Evolutionary conservation across 2,888 invertebrate species (phyloP).

Genomic region (Orgyia antiqua): DNA sequence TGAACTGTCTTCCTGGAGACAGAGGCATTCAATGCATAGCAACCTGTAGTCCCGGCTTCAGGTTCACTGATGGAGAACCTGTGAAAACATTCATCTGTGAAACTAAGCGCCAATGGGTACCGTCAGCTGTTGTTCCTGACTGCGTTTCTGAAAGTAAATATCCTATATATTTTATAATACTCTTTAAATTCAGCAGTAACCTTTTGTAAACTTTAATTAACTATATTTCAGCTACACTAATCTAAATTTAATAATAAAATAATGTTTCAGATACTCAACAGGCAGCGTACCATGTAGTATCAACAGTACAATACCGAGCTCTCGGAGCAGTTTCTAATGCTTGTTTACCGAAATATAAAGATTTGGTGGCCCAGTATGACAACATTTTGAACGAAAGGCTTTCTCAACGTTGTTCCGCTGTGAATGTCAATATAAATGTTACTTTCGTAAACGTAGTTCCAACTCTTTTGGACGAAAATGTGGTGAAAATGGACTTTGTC

Average conservation of each 20-base stretch:
- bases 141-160: conserved; percentile 93
- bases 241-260: neutral
- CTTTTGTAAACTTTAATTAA: too few species aligned
- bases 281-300: conserved; percentile 95
- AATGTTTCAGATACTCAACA: conserved; percentile 87
- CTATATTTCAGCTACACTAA: too few species aligned
- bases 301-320: conserved; percentile 91
- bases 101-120: conserved; percentile 89
- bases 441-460: conserved; percentile 91
- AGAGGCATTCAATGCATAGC: conserved; percentile 92
- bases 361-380: conserved; percentile 89
- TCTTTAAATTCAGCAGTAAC: too few species aligned
- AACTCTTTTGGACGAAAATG: conserved; percentile 89
- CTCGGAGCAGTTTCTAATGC: conserved; percentile 92
- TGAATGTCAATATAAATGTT: conserved; percentile 96
- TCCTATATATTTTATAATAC: too few species aligned
- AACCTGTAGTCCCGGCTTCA: conserved; percentile 91
- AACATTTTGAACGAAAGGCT: conserved; percentile 87
- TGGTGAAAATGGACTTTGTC: conserved; percentile 93
- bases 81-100: conserved; percentile 92
- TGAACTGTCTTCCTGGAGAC: conserved; percentile 91
- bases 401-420: conserved; percentile 94
- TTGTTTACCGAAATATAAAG: conserved; percentile 91
- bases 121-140: conserved; percentile 93
- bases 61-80: conserved; percentile 94